Conservation (phyloP, 2,113 vertebrate species). For the Galemys pyrenaicus region DNA sequence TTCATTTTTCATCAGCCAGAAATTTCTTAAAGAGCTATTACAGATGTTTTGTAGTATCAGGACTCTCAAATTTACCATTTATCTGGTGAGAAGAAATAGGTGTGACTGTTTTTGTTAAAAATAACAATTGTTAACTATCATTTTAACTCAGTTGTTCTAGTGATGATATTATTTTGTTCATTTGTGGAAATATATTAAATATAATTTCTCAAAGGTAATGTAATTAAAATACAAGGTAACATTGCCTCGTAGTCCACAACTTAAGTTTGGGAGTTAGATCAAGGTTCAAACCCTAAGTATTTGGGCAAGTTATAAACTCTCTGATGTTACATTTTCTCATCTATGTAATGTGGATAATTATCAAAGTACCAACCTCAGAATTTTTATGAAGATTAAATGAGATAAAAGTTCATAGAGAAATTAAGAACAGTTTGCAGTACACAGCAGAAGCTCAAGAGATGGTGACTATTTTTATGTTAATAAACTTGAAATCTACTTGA, state of each 20-base stretch:
- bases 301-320: not conserved
- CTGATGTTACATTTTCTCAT: not conserved
- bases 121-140: not conserved
- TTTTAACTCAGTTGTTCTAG: not conserved
- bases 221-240: not conserved
- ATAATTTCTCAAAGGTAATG: constrained; percentile 20
- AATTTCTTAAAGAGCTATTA: not conserved
- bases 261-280: not conserved
- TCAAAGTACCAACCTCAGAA: not conserved
- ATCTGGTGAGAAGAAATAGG: not conserved
- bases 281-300: not conserved
- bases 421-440: not conserved
- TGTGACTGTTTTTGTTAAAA: not conserved
- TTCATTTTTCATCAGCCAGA: not conserved
- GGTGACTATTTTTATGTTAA: not conserved
- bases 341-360: not conserved
- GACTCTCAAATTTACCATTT: not conserved
- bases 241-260: not conserved
- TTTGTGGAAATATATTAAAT: not conserved
- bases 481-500: not conserved
- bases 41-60: not conserved
- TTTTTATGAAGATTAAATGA: not conserved
- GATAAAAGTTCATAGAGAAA: not conserved
- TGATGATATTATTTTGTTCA: not conserved
- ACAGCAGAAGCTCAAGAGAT: not conserved